These are phyloP conservation scores for Stictonetta naevosa DNA, from an alignment of 2,113 vertebrate species.

Conservation along the genomic window DNA sequence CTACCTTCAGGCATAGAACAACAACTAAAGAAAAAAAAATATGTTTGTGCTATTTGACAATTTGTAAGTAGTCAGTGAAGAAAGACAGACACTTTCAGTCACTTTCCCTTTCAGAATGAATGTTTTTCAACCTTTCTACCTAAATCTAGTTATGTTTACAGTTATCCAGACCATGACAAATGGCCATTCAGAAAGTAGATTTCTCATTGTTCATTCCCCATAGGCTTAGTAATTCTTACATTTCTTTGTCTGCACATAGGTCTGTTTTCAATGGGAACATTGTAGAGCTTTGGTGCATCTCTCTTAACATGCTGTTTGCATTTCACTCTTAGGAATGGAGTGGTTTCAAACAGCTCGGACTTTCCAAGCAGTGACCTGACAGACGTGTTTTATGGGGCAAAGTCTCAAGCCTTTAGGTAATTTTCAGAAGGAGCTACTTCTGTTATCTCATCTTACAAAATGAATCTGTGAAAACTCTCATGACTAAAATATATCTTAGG, in stretches of 20 bases:
- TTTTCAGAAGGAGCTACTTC: neutral
- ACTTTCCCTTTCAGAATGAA: neutral
- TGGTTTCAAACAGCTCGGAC: neutral
- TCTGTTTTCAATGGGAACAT: neutral
- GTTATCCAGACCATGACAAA: neutral
- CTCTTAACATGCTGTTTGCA: neutral
- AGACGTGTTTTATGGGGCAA: neutral
- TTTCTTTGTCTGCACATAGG: neutral
- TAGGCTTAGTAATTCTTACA: neutral
- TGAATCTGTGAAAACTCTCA: neutral
- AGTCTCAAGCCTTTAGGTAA: neutral
- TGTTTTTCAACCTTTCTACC: neutral
- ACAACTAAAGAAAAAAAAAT: neutral
- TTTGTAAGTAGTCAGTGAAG: neutral
- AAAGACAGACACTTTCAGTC: neutral
- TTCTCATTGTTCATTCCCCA: neutral
- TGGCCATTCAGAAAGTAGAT: neutral
- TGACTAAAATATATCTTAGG: neutral
- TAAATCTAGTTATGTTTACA: neutral
- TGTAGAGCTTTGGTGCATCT: neutral
- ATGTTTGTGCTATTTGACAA: neutral
- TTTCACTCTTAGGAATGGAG: neutral
- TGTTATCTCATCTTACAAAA: neutral
- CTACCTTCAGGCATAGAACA: neutral
- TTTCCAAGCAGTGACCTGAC: neutral